These are phyloP conservation scores for Rhinichthys klamathensis DNA, from an alignment of 2,113 vertebrate species.

Conservation along the genomic window DNA sequence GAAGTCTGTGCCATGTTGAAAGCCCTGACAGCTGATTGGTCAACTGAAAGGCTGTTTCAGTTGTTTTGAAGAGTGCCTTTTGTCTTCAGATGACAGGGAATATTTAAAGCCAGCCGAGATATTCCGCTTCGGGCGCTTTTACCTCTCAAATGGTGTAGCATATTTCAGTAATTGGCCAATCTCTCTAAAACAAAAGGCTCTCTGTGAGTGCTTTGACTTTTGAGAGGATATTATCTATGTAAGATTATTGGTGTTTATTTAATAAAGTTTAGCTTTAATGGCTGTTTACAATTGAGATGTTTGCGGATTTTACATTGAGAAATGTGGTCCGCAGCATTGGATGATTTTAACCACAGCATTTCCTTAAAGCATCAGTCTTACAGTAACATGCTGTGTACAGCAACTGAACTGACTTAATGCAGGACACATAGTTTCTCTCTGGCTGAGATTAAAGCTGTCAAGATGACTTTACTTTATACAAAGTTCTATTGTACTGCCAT, in stretches of 20 bases:
- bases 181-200: constrained; percentile 69
- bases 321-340: neutral
- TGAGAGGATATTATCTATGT: constrained; percentile 46
- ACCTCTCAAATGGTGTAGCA: constrained; percentile 65
- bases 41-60: constrained; percentile 59
- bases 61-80: constrained; percentile 59
- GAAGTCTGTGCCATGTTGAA: constrained; percentile 72
- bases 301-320: neutral
- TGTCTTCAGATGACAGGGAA: constrained; percentile 75
- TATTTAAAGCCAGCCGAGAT: constrained; percentile 68
- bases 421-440: neutral
- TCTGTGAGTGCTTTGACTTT: constrained; percentile 59
- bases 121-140: constrained; percentile 67
- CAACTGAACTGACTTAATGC: neutral
- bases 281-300: neutral
- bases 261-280: constrained; percentile 8
- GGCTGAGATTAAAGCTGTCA: neutral
- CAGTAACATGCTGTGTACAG: neutral
- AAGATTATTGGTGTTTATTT: constrained; percentile 46
- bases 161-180: constrained; percentile 74
- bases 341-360: neutral
- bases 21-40: constrained; percentile 53
- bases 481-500: neutral
- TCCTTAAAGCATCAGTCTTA: neutral
- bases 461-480: neutral